Evolutionary conservation across 2,888 invertebrate genomes (phyloP).

Genomic region (Mimas tiliae): DNA sequence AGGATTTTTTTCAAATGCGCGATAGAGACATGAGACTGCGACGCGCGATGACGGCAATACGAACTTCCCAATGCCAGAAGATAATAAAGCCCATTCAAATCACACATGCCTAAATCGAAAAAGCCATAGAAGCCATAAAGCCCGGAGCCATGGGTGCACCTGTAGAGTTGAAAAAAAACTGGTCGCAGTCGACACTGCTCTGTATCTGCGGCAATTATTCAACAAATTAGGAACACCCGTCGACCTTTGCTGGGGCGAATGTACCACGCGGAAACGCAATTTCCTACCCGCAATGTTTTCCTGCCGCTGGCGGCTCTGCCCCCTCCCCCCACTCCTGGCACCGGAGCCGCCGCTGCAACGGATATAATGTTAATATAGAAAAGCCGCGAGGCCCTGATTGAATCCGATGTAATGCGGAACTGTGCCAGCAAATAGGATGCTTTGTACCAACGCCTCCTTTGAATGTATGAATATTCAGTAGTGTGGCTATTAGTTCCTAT

Average conservation of each 20-base stretch:
- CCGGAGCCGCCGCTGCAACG: constrained; percentile 34
- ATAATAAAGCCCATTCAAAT: neutral
- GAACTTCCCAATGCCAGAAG: neutral
- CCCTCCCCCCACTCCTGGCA: constrained; percentile 1
- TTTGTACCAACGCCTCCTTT: neutral
- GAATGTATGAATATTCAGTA: neutral
- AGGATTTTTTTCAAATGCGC: no score
- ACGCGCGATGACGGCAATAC: no score
- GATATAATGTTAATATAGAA: constrained; percentile 56
- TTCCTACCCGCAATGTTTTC: constrained; percentile 55
- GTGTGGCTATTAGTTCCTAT: neutral
- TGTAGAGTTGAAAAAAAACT: constrained; percentile 17
- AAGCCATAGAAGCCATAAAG: neutral
- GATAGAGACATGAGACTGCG: no score
- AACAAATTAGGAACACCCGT: constrained; percentile 63
- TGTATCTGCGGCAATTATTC: constrained; percentile 63
- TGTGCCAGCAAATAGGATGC: constrained; percentile 8
- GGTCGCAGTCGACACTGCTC: neutral
- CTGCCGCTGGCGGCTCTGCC: constrained; percentile 46
- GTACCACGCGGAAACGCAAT: constrained; percentile 31
- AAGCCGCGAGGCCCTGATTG: constrained; percentile 34
- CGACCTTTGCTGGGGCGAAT: constrained; percentile 49
- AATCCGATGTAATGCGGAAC: constrained; percentile 20
- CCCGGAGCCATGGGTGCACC: constrained; percentile 16
- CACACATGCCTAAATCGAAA: no score